These are phyloP conservation scores for Galago senegalensis DNA, from an alignment of 2,797 vertebrate species.

Conservation along the genomic window DNA sequence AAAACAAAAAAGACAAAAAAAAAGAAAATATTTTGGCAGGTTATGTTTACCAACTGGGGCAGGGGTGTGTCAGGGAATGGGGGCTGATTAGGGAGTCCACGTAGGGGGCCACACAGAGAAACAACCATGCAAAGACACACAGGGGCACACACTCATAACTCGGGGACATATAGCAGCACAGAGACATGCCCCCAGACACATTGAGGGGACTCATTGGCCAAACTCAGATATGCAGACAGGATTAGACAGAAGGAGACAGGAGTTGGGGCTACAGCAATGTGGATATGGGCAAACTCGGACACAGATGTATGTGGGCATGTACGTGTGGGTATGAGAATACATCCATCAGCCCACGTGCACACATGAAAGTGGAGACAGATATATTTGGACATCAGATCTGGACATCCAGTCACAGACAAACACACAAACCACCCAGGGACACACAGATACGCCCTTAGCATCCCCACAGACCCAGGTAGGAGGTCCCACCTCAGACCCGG, in stretches of 20 bases:
- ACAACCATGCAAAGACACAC: background rate
- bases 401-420: background rate
- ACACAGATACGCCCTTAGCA: background rate
- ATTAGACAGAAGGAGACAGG: background rate
- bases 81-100: conserved; percentile 36
- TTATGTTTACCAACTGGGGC: conserved; percentile 90
- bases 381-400: background rate
- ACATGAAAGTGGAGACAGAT: background rate
- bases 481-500: background rate
- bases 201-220: background rate
- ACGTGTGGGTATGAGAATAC: background rate
- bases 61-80: conserved; percentile 84
- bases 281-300: background rate
- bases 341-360: accelerated
- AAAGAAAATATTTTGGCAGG: conserved; percentile 90
- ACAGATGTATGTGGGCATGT: background rate
- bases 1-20: conserved; percentile 89
- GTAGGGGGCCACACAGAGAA: background rate
- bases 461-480: conserved; percentile 44
- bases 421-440: conserved; percentile 33
- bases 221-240: background rate
- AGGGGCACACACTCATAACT: background rate
- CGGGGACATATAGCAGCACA: background rate
- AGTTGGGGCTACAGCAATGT: accelerated
- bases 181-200: background rate